phyloP scores from a whole-genome alignment of 2,113 vertebrate species.

The Perca schrenkii region DNA sequence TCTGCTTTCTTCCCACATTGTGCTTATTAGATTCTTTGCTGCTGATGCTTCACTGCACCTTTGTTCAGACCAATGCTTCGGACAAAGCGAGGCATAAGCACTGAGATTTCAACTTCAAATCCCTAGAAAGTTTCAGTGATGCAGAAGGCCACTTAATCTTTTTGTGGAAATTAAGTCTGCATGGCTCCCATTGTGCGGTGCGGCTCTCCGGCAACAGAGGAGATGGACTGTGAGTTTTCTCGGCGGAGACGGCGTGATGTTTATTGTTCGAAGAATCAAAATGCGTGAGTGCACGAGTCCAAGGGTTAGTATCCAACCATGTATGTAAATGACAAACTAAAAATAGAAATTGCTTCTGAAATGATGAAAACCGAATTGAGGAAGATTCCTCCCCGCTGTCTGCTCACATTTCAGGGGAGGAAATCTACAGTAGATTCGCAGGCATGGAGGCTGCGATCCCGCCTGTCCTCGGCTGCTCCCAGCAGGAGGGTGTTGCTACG shows the following conservation, averaged over 20 bases:
- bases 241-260: conserved; percentile 8
- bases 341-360: conserved; percentile 28
- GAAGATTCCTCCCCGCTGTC: conserved; percentile 28
- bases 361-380: conserved; percentile 5
- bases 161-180: conserved; percentile 71
- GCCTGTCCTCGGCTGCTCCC: conserved; percentile 65
- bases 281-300: background rate
- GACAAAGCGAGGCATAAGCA: conserved; percentile 74
- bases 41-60: conserved; percentile 81
- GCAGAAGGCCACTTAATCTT: conserved; percentile 75
- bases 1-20: conserved; percentile 86
- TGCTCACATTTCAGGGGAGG: conserved; percentile 34
- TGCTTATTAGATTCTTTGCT: conserved; percentile 89
- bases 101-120: conserved; percentile 74
- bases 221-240: conserved; percentile 29
- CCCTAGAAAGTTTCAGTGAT: conserved; percentile 71
- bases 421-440: conserved; percentile 42
- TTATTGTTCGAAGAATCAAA: conserved; percentile 15
- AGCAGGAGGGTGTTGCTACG: conserved; percentile 83
- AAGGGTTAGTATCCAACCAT: background rate
- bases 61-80: conserved; percentile 73
- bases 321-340: conserved; percentile 34
- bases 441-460: conserved; percentile 37
- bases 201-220: conserved; percentile 28
- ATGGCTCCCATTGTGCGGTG: conserved; percentile 45